A percentile compares a stretch with the other conserved stretches of the same genome.
Conservation (phyloP, 2,888 invertebrate species). For the Mythimna albipuncta region DNA sequence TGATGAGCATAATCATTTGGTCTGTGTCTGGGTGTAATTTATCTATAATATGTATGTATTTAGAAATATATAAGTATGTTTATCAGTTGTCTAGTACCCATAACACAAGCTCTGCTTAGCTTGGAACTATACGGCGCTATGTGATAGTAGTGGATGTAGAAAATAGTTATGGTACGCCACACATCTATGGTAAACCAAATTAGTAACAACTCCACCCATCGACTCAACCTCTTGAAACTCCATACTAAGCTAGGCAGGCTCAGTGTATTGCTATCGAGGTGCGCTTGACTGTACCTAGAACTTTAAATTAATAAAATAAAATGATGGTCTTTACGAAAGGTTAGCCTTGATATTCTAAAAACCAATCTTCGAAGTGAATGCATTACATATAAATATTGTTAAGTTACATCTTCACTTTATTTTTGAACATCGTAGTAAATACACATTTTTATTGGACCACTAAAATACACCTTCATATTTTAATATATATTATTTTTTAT, state of each 20-base stretch:
- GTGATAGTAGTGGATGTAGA: not conserved
- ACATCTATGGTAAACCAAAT: no score
- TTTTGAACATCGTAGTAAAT: constrained; percentile 22
- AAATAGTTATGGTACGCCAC: not conserved
- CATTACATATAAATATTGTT: not conserved
- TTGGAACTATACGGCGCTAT: no score
- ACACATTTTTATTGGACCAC: constrained; percentile 15
- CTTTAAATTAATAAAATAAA: not conserved
- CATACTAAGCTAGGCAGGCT: not conserved
- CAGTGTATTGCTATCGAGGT: no score
- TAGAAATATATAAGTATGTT: no score
- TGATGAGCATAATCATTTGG: no score
- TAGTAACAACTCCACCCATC: no score
- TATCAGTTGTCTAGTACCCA: no score
- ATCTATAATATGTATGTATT: no score
- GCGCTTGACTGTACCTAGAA: not conserved
- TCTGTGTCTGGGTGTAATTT: no score
- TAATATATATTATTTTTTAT: constrained; percentile 33
- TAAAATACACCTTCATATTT: constrained; percentile 22
- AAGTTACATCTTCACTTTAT: not conserved
- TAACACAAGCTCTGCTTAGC: no score
- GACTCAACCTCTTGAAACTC: not conserved
- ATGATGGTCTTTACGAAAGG: not conserved
- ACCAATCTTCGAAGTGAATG: constrained; percentile 25
- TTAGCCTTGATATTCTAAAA: constrained; percentile 20